A percentile compares a stretch with the other conserved stretches of the same genome.
Evolutionary conservation across 2,888 invertebrate genomes (phyloP).

Genomic region (Pyrrhosoma nymphula): DNA sequence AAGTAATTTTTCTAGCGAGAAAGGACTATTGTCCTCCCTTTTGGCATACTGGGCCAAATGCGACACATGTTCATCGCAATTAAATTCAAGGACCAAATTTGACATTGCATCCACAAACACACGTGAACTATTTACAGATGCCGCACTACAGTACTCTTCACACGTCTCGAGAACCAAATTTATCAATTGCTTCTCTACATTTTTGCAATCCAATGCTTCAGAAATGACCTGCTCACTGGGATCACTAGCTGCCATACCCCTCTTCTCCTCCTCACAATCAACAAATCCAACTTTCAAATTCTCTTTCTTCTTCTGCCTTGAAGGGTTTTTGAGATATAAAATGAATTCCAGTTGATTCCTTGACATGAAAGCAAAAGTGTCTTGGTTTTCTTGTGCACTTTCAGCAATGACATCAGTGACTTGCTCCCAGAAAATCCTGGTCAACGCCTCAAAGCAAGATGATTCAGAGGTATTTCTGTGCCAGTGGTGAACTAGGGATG

Average conservation of each 20-base stretch:
- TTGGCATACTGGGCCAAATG: slow-evolving; percentile 76
- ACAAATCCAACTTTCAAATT: slow-evolving; percentile 81
- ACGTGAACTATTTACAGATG: slow-evolving; percentile 77
- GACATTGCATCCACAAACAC: slow-evolving; percentile 80
- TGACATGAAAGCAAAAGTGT: not conserved
- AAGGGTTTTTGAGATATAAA: slow-evolving; percentile 68
- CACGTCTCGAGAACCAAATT: slow-evolving; percentile 79
- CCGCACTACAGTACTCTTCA: slow-evolving; percentile 81
- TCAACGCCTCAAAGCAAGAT: slow-evolving; percentile 75
- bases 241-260: slow-evolving; percentile 47
- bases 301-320: slow-evolving; percentile 72
- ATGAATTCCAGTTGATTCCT: slow-evolving; percentile 69
- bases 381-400: slow-evolving; percentile 53
- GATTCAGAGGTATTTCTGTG: slow-evolving; percentile 75
- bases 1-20: slow-evolving; percentile 77
- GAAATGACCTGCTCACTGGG: not conserved
- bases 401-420: slow-evolving; percentile 32
- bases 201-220: slow-evolving; percentile 72
- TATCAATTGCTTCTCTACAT: slow-evolving; percentile 79
- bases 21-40: slow-evolving; percentile 74
- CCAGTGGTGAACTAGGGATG: slow-evolving; percentile 80
- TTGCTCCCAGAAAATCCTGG: slow-evolving; percentile 77
- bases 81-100: slow-evolving; percentile 81
- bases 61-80: slow-evolving; percentile 79
- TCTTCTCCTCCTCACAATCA: slow-evolving; percentile 74